phyloP scores from a whole-genome alignment of 1,140 invertebrate species.

The Oreohelix idahoensis region DNA sequence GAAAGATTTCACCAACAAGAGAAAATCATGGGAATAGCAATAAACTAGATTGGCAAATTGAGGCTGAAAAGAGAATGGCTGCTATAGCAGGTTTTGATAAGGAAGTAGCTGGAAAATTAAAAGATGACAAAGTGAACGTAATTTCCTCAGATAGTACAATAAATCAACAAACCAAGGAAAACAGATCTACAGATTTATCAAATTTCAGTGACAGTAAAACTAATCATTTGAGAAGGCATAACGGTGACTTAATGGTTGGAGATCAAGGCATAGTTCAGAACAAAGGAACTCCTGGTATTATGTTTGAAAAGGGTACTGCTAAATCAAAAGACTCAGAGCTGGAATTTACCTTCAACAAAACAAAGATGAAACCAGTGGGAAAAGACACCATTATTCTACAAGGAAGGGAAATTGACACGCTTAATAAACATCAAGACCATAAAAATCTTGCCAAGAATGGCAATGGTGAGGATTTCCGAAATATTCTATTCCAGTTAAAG shows the following conservation, averaged over 20 bases:
- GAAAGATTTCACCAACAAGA: neutral
- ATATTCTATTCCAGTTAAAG: constrained; percentile 14
- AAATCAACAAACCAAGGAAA: neutral
- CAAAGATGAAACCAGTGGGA: neutral
- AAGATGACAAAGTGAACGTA: neutral
- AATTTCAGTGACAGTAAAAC: neutral
- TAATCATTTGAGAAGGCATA: neutral
- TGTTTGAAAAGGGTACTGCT: neutral
- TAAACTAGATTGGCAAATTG: constrained; percentile 59
- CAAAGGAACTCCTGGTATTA: neutral
- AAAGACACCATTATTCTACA: neutral
- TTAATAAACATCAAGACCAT: neutral
- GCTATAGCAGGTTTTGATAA: constrained; percentile 47
- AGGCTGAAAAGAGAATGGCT: constrained; percentile 56
- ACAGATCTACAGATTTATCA: neutral
- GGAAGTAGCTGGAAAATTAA: constrained; percentile 46
- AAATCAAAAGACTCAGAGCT: neutral
- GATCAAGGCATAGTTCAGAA: neutral
- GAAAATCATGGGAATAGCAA: neutral
- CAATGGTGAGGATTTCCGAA: constrained; percentile 23
- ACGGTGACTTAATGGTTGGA: neutral
- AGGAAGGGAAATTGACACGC: neutral
- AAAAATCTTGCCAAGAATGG: neutral
- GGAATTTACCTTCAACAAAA: neutral
- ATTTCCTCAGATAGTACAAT: neutral